Evolutionary conservation across 2,888 invertebrate genomes (phyloP), one percentile per base, ranked within the genome.

Genomic region (Drosophila barbarae): DNA sequence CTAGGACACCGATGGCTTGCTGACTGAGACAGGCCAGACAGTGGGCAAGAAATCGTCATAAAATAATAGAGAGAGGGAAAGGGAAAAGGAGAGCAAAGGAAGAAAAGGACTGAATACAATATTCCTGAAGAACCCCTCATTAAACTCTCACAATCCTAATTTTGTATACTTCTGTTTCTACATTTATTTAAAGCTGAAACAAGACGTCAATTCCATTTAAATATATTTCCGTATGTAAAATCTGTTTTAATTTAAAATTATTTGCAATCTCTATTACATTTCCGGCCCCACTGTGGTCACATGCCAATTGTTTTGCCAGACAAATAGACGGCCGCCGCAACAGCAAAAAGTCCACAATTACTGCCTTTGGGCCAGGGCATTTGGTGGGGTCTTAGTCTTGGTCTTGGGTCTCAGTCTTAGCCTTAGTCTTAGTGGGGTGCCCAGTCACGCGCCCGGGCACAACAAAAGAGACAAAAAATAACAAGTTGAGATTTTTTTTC

Each of bases 271-370:
- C 34, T 34, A 10, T 9, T 32, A 12, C 53, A 8, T 9, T 18
- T 9, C 30, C 36, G 2, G 9, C 8, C 18, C 72, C 72, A 75
- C 69, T 66, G 77, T 75, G 46, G 46, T 34, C 34, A 36, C 54
- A 41, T 54, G 68, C 42, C 68, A 68, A 52, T 54, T 69, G 73
- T 66, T 51, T 55, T 42, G 58, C 44, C 54, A 72, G 75, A 70
- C 76, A 56, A 76, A 76, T 72, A 74, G 71, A 70, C 71, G 71
- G 36, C 70, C 70, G 38, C 41, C 38, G 30, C 50, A 57, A 51
- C 28, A 41, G 56, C 52, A 59, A 59, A 57, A 58, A 30, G 46
- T 63, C 38, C 34, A 44, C 47, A 53, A 53, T 69, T 69, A 39
- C 63, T 64, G 63, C 38, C 61, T 23, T 18, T 61, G 61, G 63